Percentiles rank a stretch among this genome's conserved stretches.
phyloP scores from a whole-genome alignment of 2,797 vertebrate genomes.

The Pangasius mekongensis region DNA sequence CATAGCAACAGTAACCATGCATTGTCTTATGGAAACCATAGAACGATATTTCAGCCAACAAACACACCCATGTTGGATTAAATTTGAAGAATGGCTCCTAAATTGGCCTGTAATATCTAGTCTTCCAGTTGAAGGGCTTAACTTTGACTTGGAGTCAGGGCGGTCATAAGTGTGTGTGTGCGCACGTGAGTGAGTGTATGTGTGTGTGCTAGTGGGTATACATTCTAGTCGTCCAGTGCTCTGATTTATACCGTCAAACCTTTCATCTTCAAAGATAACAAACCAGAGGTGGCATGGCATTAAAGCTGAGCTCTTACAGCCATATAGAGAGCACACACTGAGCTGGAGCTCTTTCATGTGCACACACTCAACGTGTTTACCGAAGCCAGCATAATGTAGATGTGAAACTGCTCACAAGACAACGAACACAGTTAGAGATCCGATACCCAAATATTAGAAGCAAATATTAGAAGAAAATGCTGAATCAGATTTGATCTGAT shows the following conservation, averaged over 20 bases:
- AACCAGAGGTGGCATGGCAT: constrained; percentile 44
- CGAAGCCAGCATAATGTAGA: background rate
- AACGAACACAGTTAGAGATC: background rate
- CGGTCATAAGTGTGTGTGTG: constrained; percentile 31
- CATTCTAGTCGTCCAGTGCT: constrained; percentile 18
- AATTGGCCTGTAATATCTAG: constrained; percentile 10
- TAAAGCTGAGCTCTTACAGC: constrained; percentile 31
- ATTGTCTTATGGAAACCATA: constrained; percentile 68
- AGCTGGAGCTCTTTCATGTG: constrained; percentile 14
- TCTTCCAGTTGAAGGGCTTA: background rate
- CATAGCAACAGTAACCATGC: constrained; percentile 84
- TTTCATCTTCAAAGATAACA: constrained; percentile 65
- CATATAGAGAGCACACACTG: constrained; percentile 36
- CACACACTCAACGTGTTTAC: constrained; percentile 9
- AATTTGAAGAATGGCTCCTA: constrained; percentile 48
- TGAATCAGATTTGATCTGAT: background rate
- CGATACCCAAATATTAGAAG: background rate
- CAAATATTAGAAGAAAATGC: background rate
- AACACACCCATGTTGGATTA: constrained; percentile 63
- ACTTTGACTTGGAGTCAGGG: background rate
- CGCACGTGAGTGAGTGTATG: constrained; percentile 34
- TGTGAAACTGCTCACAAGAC: background rate
- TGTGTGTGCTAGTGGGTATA: constrained; percentile 35
- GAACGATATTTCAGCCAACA: constrained; percentile 59
- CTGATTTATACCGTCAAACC: constrained; percentile 53